phyloP scores from a whole-genome alignment of 30 jellyfish, hydroid and myxozoan species.

The Hydractinia symbiolongicarpus region DNA sequence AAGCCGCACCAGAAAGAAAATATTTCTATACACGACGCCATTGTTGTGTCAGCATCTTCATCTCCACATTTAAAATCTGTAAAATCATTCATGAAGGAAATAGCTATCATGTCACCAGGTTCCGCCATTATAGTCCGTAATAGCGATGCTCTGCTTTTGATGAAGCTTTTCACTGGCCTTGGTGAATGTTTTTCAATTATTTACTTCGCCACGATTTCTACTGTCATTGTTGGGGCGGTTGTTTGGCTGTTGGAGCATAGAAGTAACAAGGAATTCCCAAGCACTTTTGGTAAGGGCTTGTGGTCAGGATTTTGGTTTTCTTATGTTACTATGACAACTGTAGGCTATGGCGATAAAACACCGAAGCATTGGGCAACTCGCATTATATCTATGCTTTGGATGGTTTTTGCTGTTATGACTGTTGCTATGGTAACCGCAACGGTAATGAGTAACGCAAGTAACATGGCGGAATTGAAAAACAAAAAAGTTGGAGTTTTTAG shows the following conservation, averaged over 20 bases:
- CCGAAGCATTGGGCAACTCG: conserved; percentile 21
- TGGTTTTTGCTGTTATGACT: not conserved
- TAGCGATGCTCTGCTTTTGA: not conserved
- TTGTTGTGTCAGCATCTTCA: not conserved
- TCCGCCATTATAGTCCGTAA: conserved; percentile 10
- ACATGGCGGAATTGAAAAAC: not conserved
- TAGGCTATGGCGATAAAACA: conserved; percentile 21
- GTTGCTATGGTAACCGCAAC: conserved; percentile 17
- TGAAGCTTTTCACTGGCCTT: conserved; percentile 17
- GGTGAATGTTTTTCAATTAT: not conserved
- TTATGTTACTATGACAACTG: conserved; percentile 22
- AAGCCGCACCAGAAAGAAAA: too few species aligned
- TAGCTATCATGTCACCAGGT: not conserved
- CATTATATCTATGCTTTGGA: conserved; percentile 1
- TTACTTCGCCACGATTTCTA: not conserved
- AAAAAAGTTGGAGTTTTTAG: not conserved
- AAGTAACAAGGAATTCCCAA: not conserved
- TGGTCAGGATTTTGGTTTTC: conserved; percentile 22
- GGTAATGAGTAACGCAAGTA: not conserved
- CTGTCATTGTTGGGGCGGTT: not conserved
- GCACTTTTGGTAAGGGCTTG: conserved; percentile 21
- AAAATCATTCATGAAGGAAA: not conserved
- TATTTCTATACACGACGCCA: too few species aligned
- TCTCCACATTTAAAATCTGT: not conserved
- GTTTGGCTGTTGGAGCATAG: conserved; percentile 19